phyloP scores from a whole-genome alignment of 2,113 vertebrate genomes.

The Crotalus horridus region DNA sequence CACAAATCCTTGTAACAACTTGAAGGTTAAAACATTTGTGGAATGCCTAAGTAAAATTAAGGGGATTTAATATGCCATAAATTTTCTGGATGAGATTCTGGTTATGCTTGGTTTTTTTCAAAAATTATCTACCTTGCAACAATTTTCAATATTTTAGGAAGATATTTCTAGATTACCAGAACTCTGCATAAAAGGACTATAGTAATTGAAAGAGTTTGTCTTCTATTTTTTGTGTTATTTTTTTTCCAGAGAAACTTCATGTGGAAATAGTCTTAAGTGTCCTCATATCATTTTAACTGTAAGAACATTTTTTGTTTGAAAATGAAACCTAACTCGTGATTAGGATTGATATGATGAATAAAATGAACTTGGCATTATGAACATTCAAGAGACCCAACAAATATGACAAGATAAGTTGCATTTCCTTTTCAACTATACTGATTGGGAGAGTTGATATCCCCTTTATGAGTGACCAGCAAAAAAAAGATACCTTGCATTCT shows the following conservation, averaged over 20 bases:
- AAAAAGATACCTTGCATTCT: background rate
- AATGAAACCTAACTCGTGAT: background rate
- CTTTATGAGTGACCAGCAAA: background rate
- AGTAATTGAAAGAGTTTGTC: background rate
- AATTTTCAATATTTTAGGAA: background rate
- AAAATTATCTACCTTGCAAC: background rate
- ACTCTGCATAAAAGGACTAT: background rate
- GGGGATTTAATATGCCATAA: background rate
- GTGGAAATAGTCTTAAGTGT: background rate
- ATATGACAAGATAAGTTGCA: background rate
- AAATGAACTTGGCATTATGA: background rate
- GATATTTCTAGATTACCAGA: background rate
- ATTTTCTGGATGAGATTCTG: background rate
- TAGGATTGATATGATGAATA: background rate
- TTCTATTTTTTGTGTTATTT: background rate
- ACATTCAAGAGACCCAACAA: background rate
- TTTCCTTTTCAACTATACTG: background rate
- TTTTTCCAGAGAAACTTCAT: background rate
- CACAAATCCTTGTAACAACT: background rate
- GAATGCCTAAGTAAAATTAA: background rate
- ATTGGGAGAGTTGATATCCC: background rate
- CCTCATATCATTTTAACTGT: background rate
- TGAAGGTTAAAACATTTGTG: background rate
- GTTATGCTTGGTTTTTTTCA: background rate
- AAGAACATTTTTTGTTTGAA: background rate